Evolutionary conservation across 2,797 vertebrate genomes (phyloP), one percentile per base, ranked within the genome.

Genomic region (Varecia variegata): DNA sequence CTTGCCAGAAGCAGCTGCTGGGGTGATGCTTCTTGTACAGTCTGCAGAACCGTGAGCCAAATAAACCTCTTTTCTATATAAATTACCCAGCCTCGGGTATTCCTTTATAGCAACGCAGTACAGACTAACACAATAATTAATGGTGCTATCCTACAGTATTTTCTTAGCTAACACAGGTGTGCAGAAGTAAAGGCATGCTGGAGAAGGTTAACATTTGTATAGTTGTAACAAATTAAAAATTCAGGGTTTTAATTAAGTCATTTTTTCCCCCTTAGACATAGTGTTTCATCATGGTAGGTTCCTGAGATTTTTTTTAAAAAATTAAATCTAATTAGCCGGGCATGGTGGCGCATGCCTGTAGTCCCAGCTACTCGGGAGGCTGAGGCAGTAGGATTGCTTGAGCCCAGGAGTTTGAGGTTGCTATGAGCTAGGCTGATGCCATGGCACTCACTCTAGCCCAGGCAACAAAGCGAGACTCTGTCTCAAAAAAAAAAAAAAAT

Each of bases 221-320:
- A 15, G 30, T 45, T 90, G 45, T 30, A 52, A 89, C 88, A 86
- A 6, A 92, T 79, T 74, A 85, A 56, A 52, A 97, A 88, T 90
- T 74, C 67, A 93, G 87, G 7, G 17, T 86, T 77, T 85, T 96
- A 97, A 92, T 95, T 87, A 89, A 95, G 76, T 85, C 23, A 76
- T 80, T 95, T 93, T 67, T 47, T 14, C 2, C 38, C 21, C 4
- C 3, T 85, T 91, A 93, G 74, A 83, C 52, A 65, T 10, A 54
- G 14, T 80, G 67, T 97, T 97, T 96, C 35, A 92, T 94, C 77
- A 79, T 56, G 23, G 23, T 73, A 85, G 50, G 32, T n/a, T 92
- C 85, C 70, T 90, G 62, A 70, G 68, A 73, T 77, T 85, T 73
- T 85, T 1, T 3, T 45, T n/a, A 1, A 54, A 38, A 79, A 79